Conservation (phyloP, 2,888 invertebrate species). For the Parnassius orleans region DNA sequence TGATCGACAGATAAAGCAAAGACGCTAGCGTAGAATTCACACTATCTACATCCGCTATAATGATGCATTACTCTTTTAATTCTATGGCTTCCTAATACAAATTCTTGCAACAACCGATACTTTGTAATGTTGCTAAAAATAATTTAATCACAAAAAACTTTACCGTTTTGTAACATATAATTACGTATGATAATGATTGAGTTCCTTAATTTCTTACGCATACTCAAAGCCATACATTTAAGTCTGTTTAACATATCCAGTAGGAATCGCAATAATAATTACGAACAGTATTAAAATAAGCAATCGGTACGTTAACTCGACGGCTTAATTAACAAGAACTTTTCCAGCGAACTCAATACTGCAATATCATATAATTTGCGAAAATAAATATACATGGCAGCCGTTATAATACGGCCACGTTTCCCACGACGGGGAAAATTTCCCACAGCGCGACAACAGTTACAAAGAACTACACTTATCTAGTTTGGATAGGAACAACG, state of each 20-base stretch:
- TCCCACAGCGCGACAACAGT: slow-evolving; percentile 43
- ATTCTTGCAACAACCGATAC: background rate
- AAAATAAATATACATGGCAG: slow-evolving; percentile 1
- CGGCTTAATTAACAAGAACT: background rate
- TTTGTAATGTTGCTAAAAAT: background rate
- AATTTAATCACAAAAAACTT: background rate
- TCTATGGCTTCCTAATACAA: background rate
- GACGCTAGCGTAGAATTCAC: slow-evolving; percentile 35
- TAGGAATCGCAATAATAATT: background rate
- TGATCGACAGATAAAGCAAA: slow-evolving; percentile 56
- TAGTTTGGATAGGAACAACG: slow-evolving; percentile 40
- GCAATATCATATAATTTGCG: slow-evolving; percentile 28
- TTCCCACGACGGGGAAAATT: slow-evolving; percentile 32
- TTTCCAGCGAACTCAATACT: background rate
- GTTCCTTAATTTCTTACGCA: background rate
- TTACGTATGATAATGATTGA: background rate
- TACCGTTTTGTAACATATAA: background rate
- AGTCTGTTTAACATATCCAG: too few species aligned
- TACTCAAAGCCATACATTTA: background rate
- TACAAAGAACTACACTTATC: slow-evolving; percentile 39
- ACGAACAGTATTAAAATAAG: background rate
- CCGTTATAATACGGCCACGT: slow-evolving; percentile 23
- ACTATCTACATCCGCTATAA: slow-evolving; percentile 33
- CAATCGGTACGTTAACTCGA: background rate
- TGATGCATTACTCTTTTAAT: slow-evolving; percentile 33